Conservation (phyloP, 1,140 invertebrate species). For the Drosophila tristis region DNA sequence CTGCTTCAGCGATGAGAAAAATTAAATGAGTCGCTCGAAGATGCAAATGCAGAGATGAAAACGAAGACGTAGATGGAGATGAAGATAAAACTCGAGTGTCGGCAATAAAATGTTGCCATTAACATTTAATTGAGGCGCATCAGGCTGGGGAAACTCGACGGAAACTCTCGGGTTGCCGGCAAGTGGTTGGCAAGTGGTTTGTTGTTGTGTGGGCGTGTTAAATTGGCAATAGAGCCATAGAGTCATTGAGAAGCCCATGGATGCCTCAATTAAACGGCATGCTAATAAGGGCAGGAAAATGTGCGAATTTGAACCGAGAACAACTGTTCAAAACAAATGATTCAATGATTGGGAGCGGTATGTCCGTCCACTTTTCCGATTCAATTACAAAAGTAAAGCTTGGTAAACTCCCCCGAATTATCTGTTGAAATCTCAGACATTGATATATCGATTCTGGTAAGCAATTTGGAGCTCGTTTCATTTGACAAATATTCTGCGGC, state of each 20-base stretch:
- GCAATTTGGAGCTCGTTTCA: conserved; percentile 57
- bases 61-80: too few relatives aligned
- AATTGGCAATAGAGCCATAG: background rate
- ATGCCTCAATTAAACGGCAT: conserved; percentile 33
- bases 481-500: conserved; percentile 64
- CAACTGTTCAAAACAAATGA: background rate
- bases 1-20: conserved; percentile 1
- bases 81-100: conserved; percentile 8
- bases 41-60: conserved; percentile 24
- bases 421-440: conserved; percentile 25
- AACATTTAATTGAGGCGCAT: conserved; percentile 45
- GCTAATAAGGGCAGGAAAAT: conserved; percentile 28
- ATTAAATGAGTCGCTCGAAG: conserved; percentile 43
- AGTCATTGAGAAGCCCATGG: conserved; percentile 26
- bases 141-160: background rate
- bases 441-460: conserved; percentile 2
- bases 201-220: background rate
- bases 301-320: background rate
- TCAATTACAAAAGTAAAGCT: conserved; percentile 28
- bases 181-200: conserved; percentile 38
- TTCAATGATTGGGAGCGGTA: background rate
- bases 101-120: conserved; percentile 48
- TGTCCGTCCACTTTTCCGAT: conserved; percentile 6
- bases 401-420: background rate
- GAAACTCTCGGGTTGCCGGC: conserved; percentile 2